Percentiles rank a stretch among this genome's conserved stretches.
These are phyloP conservation scores for Scotopteryx bipunctaria DNA, from an alignment of 2,888 invertebrate species.

Conservation along the genomic window DNA sequence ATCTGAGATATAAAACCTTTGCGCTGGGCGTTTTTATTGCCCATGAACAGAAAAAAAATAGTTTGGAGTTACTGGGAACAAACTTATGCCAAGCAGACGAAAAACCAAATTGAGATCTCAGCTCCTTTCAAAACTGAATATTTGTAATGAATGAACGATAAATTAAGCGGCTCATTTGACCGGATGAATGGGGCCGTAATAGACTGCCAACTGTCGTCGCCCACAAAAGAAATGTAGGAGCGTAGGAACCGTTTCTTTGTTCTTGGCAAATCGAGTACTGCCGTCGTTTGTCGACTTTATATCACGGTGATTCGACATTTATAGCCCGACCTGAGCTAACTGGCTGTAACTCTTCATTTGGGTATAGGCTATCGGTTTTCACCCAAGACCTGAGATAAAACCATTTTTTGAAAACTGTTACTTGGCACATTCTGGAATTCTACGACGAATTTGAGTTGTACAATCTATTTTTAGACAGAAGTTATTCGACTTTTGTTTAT, in stretches of 20 bases:
- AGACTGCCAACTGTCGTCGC: constrained; percentile 74
- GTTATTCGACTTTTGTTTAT: no score
- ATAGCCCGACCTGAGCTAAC: constrained; percentile 63
- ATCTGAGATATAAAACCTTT: no score
- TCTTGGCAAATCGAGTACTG: constrained; percentile 77
- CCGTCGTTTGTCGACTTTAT: constrained; percentile 77
- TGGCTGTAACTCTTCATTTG: constrained; percentile 63
- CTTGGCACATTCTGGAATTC: not conserved
- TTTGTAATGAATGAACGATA: constrained; percentile 67
- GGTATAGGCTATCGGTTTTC: constrained; percentile 35
- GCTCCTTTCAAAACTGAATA: constrained; percentile 59
- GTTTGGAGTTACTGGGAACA: no score
- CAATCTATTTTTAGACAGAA: not conserved
- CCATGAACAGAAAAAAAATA: no score
- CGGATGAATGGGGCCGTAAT: constrained; percentile 75
- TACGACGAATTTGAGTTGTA: not conserved
- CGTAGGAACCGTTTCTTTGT: constrained; percentile 67
- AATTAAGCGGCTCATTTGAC: constrained; percentile 78
- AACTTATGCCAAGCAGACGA: constrained; percentile 13
- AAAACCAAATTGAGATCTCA: constrained; percentile 32
- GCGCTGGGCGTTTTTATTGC: no score
- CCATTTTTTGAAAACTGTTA: constrained; percentile 5
- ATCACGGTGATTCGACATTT: constrained; percentile 80
- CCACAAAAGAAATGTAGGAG: constrained; percentile 74
- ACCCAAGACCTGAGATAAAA: constrained; percentile 25